These are phyloP conservation scores for Brachynemurus nebulosus DNA, from an alignment of 2,888 invertebrate genomes.

Conservation along the genomic window DNA sequence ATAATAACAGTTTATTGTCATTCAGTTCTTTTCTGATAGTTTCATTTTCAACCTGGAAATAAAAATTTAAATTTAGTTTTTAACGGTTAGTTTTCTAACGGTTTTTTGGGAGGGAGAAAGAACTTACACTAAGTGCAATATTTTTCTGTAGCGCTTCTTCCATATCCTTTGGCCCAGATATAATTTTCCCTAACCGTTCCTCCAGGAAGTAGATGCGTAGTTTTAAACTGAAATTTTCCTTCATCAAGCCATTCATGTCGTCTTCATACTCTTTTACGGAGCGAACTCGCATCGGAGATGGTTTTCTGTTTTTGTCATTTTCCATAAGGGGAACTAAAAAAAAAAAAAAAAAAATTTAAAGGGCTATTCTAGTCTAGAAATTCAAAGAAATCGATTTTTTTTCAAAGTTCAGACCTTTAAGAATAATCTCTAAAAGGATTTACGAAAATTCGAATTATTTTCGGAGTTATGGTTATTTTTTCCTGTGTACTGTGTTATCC, in stretches of 20 bases:
- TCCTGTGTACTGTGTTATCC: too few relatives aligned
- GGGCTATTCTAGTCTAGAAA: not conserved
- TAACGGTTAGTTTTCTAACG: too few relatives aligned
- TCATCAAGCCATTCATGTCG: conserved; percentile 64
- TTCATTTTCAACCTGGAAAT: conserved; percentile 56
- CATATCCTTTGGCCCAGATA: conserved; percentile 42
- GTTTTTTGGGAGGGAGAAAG: not conserved
- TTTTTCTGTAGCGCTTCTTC: conserved; percentile 53
- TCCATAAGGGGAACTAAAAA: not conserved
- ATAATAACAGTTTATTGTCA: conserved; percentile 72
- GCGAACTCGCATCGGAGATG: conserved; percentile 39
- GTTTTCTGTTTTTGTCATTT: conserved; percentile 3
- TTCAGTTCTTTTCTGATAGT: conserved; percentile 59
- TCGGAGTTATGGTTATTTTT: too few relatives aligned
- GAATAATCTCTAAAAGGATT: too few relatives aligned
- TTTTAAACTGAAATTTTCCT: conserved; percentile 88
- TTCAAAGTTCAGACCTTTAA: too few relatives aligned
- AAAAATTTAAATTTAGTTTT: conserved; percentile 3
- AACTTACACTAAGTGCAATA: conserved; percentile 46
- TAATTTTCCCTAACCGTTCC: conserved; percentile 56
- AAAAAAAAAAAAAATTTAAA: not conserved
- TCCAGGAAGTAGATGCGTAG: conserved; percentile 82
- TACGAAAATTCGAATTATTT: too few relatives aligned
- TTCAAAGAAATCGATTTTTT: too few relatives aligned
- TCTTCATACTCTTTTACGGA: conserved; percentile 86